Percentiles rank a stretch among this genome's conserved stretches.
phyloP scores from a whole-genome alignment of 2,888 invertebrate species.

The Sphinx pinastri region DNA sequence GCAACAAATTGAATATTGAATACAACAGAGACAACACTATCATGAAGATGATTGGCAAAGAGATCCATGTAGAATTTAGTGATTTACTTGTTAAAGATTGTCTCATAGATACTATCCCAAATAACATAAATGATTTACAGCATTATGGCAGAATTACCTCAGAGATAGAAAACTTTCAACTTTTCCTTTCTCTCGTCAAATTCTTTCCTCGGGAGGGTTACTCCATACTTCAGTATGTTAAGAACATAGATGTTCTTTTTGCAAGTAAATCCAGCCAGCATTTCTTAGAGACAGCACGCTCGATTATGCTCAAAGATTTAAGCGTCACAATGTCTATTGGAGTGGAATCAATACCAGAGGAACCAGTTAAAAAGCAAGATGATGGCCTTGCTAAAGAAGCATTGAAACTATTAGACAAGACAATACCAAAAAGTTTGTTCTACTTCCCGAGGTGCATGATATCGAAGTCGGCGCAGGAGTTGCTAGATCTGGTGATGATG shows the following conservation, averaged over 20 bases:
- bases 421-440: slow-evolving; percentile 72
- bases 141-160: slow-evolving; percentile 85
- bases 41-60: slow-evolving; percentile 82
- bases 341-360: slow-evolving; percentile 68
- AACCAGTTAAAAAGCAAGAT: slow-evolving; percentile 33
- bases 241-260: slow-evolving; percentile 89
- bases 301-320: slow-evolving; percentile 91
- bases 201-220: slow-evolving; percentile 82
- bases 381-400: slow-evolving; percentile 61
- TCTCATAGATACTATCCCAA: slow-evolving; percentile 90
- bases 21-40: slow-evolving; percentile 71
- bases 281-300: slow-evolving; percentile 87
- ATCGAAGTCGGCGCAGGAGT: slow-evolving; percentile 85
- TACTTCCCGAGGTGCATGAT: slow-evolving; percentile 84
- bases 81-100: slow-evolving; percentile 88
- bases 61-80: slow-evolving; percentile 85
- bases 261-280: slow-evolving; percentile 90
- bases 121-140: slow-evolving; percentile 87
- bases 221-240: slow-evolving; percentile 87
- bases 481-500: slow-evolving; percentile 85
- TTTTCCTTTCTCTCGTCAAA: slow-evolving; percentile 82
- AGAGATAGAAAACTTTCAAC: slow-evolving; percentile 87
- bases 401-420: slow-evolving; percentile 67
- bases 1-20: slow-evolving; percentile 79
- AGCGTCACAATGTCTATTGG: slow-evolving; percentile 87